Evolutionary conservation across 2,888 invertebrate species (phyloP), one percentile per base, ranked within the genome.

Genomic region (Trilocha varians): DNA sequence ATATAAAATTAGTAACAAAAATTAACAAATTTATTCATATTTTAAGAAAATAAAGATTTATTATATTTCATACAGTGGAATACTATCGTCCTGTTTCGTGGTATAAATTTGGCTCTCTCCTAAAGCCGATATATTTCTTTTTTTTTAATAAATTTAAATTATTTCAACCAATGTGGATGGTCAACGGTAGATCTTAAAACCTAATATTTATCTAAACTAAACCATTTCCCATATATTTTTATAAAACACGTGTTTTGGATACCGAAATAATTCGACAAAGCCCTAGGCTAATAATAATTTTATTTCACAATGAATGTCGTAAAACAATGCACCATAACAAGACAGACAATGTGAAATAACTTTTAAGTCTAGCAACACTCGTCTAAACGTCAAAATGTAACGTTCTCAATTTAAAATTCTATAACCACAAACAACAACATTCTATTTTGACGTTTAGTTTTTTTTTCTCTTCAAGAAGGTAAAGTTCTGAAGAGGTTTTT

Each of bases 51-150:
- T n/a, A n/a, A n/a, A n/a, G n/a, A n/a, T n/a, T n/a, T n/a, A n/a
- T n/a, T n/a, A n/a, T n/a, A n/a, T n/a, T n/a, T n/a, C n/a, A n/a
- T n/a, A n/a, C n/a, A n/a, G n/a, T n/a, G n/a, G n/a, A n/a, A n/a
- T n/a, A n/a, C n/a, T n/a, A n/a, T n/a, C n/a, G n/a, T n/a, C n/a
- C n/a, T n/a, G n/a, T n/a, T n/a, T n/a, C 38, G 44, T 66, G 62
- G 66, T 60, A 74, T 68, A 71, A 75, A 62, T 71, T 70, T 72
- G 78, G 75, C 83, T 78, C 68, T 64, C 82, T 67, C 82, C 80
- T 63, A 65, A 71, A 82, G 84, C 84, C 83, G 67, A 76, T 83
- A 79, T 79, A 82, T 73, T 82, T 83, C 75, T 82, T 64, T 72
- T 76, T 70, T 65, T 68, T 73, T 65, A 70, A 51, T 43, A 38